These are phyloP conservation scores for Thripadectes ignobilis DNA, from an alignment of 2,797 vertebrate genomes.

Conservation along the genomic window DNA sequence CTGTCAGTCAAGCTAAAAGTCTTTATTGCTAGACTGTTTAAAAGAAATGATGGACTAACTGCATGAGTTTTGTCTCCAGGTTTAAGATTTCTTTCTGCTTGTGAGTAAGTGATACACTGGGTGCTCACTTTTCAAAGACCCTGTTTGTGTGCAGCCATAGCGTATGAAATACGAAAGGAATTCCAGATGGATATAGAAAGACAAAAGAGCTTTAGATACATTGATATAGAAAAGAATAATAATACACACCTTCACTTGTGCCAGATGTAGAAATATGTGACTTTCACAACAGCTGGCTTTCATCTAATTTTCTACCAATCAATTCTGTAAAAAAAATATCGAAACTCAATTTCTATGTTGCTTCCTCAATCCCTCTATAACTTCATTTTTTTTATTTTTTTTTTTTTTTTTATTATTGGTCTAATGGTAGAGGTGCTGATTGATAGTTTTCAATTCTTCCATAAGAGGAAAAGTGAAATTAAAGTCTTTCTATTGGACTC, in stretches of 20 bases:
- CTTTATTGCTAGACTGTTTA: background rate
- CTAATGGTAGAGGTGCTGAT: background rate
- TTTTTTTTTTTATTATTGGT: background rate
- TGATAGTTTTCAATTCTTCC: background rate
- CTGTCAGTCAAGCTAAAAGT: background rate
- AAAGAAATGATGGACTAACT: background rate
- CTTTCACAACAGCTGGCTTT: background rate
- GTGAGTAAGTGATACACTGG: background rate
- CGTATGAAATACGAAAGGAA: background rate
- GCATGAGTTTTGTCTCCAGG: rapidly evolving
- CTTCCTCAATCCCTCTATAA: background rate
- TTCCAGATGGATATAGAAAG: background rate
- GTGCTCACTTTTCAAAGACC: background rate
- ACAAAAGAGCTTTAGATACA: background rate
- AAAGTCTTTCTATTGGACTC: background rate
- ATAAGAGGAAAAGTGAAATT: background rate
- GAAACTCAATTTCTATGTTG: background rate
- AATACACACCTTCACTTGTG: background rate
- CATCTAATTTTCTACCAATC: background rate
- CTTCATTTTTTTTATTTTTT: background rate
- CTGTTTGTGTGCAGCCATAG: rapidly evolving
- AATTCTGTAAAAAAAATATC: background rate
- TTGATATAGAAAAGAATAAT: background rate
- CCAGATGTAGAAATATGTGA: background rate
- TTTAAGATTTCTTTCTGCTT: background rate